Conservation (phyloP, 2,113 vertebrate species). For the Nanorana parkeri region DNA sequence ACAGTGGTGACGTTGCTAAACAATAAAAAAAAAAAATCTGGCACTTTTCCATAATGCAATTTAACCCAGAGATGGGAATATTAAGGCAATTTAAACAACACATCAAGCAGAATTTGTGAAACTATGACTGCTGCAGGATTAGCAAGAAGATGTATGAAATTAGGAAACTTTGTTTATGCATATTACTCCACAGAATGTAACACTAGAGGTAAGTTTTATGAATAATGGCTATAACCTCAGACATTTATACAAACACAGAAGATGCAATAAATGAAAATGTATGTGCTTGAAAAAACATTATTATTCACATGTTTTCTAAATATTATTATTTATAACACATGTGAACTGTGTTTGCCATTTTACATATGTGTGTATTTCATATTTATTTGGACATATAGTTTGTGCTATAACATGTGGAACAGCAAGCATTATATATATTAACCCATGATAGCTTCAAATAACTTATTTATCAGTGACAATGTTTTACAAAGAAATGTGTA, state of each 20-base stretch:
- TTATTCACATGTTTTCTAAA: too few species aligned
- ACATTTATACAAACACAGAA: not conserved
- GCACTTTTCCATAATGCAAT: conserved; percentile 27
- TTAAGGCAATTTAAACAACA: conserved; percentile 7
- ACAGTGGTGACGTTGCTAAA: conserved; percentile 29
- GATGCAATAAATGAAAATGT: too few species aligned
- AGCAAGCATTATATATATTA: too few species aligned
- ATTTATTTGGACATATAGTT: too few species aligned
- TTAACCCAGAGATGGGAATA: conserved; percentile 7
- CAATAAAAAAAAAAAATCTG: conserved; percentile 15
- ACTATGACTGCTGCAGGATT: conserved; percentile 25
- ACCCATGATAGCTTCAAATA: too few species aligned
- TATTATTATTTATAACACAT: too few species aligned
- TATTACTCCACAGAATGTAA: conserved; percentile 11
- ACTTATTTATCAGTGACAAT: too few species aligned
- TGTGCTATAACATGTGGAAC: too few species aligned
- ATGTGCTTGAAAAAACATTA: too few species aligned
- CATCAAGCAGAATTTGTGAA: not conserved
- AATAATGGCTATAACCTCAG: not conserved
- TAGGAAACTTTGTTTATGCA: not conserved
- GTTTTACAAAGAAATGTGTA: too few species aligned
- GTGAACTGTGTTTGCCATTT: too few species aligned
- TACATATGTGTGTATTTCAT: too few species aligned
- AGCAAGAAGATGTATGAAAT: conserved; percentile 4
- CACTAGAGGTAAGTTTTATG: conserved; percentile 22